These are phyloP conservation scores for Pangasius krempfi DNA, from an alignment of 2,797 vertebrate genomes.

Conservation along the genomic window DNA sequence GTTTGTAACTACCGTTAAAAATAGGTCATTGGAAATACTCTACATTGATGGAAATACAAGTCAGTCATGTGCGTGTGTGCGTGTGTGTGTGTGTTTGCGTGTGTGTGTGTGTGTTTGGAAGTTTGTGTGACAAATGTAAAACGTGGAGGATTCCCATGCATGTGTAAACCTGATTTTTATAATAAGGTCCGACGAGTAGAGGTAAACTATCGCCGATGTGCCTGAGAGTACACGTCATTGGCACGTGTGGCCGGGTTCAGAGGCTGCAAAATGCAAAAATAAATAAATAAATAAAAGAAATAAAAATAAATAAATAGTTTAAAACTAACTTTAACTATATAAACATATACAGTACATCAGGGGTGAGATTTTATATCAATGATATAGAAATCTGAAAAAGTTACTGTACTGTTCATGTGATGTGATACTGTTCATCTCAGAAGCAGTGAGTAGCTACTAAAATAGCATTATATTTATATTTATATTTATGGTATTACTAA, in stretches of 20 bases:
- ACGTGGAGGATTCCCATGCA: background rate
- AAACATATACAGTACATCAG: background rate
- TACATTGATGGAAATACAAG: background rate
- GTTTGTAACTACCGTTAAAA: background rate
- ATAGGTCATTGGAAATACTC: background rate
- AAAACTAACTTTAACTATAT: background rate
- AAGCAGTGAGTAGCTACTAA: background rate
- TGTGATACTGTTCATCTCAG: background rate
- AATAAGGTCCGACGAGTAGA: background rate
- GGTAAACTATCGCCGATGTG: background rate
- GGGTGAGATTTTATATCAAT: background rate
- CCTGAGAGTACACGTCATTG: constrained; percentile 37
- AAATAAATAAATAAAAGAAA: no score
- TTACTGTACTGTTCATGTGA: background rate
- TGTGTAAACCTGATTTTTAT: background rate
- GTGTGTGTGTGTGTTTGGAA: background rate
- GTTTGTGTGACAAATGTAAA: background rate
- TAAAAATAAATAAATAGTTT: background rate
- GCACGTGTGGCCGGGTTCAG: constrained; percentile 35
- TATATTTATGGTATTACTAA: no score
- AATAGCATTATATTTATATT: background rate
- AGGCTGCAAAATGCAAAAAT: constrained; percentile 28
- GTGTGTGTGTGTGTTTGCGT: background rate
- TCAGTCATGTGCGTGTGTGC: background rate
- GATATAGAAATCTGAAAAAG: background rate